Base-by-base conservation (phyloP, 1,140 invertebrate species). In the Trichonephila inaurata region DNA sequence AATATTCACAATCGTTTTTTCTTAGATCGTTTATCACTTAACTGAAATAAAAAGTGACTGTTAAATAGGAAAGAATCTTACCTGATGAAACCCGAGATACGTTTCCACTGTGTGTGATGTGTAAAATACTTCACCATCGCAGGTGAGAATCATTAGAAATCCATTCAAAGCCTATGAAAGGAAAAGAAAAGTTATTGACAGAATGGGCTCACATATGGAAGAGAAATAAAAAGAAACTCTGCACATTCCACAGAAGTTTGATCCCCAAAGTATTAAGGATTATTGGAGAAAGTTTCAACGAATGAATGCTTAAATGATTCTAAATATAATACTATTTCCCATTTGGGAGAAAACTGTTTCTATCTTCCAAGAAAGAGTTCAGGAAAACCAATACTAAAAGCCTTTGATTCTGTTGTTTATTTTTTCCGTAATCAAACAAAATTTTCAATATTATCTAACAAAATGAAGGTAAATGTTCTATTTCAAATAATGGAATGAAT, bases 71-170 rank as follows among this genome's bases (percentile, higher is more conserved):
- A 85, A 85, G 21, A 7, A 60, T 12, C 58, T 97, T 97, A 99
- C 99, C 98, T 99, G 99, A 97, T 99, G 99, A 97, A 99, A 99
- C 95, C 99, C 99, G 95, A 99, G 97, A 97, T 99, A 99, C 96
- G 98, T 99, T 97, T 99, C 99, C 96, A 99, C 99, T 96, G 98
- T 99, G 96, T 99, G 98, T 72, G 99, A 99, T 69, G 99, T 99
- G 96, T 99, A 99, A 97, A 99, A 99, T 40, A 99, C 99, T 96
- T 99, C 99, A 89, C 99, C 99, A 96, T 99, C 98, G 96, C 99
- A 99, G 89, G 98, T 99, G 89, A 99, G 97, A 95, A 99, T 99
- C 97, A 99, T 98, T 95, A 99, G 97, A 97, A 99, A 99, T 94
- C 99, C 99, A 96, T 99, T 99, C 95, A 99, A 97, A 94, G 99